Conservation (phyloP, 2,113 vertebrate species). For the Formicarius rufipectus region DNA sequence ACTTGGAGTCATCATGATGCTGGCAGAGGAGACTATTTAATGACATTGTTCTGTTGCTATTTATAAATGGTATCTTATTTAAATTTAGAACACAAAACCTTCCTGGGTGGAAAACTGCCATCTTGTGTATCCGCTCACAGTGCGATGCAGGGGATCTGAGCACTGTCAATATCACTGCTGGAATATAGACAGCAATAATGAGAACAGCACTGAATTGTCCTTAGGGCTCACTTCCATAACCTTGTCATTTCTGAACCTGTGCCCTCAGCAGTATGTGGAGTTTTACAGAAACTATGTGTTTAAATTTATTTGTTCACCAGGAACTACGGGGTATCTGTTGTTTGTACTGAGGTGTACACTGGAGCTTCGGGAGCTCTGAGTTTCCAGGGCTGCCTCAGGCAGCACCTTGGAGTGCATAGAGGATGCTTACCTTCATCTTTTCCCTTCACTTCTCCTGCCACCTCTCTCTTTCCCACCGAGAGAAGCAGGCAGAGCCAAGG, state of each 20-base stretch:
- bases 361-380: not conserved
- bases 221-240: not conserved
- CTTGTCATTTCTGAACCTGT: not conserved
- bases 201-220: not conserved
- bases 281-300: not conserved
- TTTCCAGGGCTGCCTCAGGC: rapidly evolving
- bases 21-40: conserved; percentile 34
- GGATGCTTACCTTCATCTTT: not conserved
- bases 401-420: rapidly evolving
- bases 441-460: not conserved
- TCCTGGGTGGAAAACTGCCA: conserved; percentile 28
- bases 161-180: not conserved
- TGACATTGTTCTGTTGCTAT: conserved; percentile 42
- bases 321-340: not conserved
- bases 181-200: not conserved
- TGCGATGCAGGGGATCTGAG: not conserved
- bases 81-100: conserved; percentile 41
- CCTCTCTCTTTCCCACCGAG: not conserved
- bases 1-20: conserved; percentile 3
- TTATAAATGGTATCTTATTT: conserved; percentile 30
- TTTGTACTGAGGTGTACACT: not conserved
- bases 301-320: not conserved
- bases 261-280: not conserved
- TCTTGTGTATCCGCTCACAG: not conserved
- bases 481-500: not conserved